These are phyloP conservation scores for Platalea minor DNA, from an alignment of 2,797 vertebrate species.

Conservation along the genomic window DNA sequence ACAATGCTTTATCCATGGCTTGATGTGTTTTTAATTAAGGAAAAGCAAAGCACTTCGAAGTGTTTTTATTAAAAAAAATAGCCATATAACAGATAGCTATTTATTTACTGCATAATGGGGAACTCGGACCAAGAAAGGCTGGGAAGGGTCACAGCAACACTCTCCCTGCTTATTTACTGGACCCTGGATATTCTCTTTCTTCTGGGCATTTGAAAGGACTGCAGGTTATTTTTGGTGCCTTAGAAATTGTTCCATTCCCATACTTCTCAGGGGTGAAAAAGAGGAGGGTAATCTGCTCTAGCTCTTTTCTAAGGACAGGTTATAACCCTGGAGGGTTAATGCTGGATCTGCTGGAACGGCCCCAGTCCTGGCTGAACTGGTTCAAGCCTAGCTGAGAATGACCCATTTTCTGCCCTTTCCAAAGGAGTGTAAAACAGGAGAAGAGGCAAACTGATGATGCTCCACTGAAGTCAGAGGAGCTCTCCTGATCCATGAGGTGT, in stretches of 20 bases:
- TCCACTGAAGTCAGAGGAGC: not conserved
- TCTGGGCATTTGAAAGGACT: not conserved
- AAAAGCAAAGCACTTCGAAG: conserved; percentile 49
- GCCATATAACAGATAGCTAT: conserved; percentile 27
- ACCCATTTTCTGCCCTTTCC: not conserved
- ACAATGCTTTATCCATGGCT: conserved; percentile 52
- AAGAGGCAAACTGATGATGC: not conserved
- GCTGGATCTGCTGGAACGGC: not conserved
- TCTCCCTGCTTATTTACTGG: not conserved
- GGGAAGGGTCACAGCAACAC: not conserved
- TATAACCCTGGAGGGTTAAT: not conserved
- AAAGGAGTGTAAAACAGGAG: not conserved
- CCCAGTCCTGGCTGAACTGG: not conserved
- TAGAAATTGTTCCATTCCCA: not conserved
- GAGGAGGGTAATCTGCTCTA: not conserved
- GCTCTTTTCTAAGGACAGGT: not conserved
- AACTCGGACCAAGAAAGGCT: not conserved
- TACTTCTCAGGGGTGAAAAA: not conserved
- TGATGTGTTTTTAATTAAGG: conserved; percentile 75
- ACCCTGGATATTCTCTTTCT: not conserved
- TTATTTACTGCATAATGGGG: conserved; percentile 47
- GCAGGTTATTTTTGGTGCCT: not conserved
- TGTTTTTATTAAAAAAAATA: conserved; percentile 34
- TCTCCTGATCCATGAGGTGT: not conserved
- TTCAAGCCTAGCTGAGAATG: not conserved